Base-by-base conservation (phyloP, 1,140 invertebrate genomes). In the Cyclargus thomasi region DNA sequence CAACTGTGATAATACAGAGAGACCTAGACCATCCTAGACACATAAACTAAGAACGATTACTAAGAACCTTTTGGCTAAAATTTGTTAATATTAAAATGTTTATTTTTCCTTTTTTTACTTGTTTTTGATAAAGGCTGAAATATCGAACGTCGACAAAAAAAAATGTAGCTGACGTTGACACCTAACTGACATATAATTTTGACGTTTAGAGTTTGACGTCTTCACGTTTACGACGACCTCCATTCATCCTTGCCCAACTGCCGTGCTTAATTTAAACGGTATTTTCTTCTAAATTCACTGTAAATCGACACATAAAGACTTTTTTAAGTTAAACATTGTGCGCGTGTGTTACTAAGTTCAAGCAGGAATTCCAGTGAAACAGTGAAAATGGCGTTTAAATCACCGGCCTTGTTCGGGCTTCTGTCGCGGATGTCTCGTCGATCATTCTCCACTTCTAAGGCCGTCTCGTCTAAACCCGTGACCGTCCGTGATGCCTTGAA, bases 401-500 rank as follows among this genome's bases (percentile, higher is more conserved):
- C 86, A 77, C 83, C 85, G 82, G 80, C 74, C 14, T 63, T 88
- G 11, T 74, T 86, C 22, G 79, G 80, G n/a, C 66, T 83, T 64
- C 65, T 87, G n/a, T 64, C 76, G 29, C 74, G 82, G 0, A 39
- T 88, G 18, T 75, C 83, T 17, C 76, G 80, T 14, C 85, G 86
- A 22, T 79, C 74, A 76, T 88, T 89, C 70, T 88, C 87, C 0
- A 82, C 85, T 66, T 84, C 84, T 18, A 85, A 78, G 59, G 78
- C 78, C 71, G 71, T 86, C 76, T 88, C 92, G 5, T 92, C 93
- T 57, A 94, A 95, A 77, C 91, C 96, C 91, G 93, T 99, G 92
- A 98, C 96, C 3, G 97, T 99, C 0, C 92, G 99, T 83, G 99
- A 99, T 95, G 99, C 99, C 16, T 88, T 99, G 10, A 99, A 99